Conservation (phyloP, 1,140 invertebrate genomes). For the Hylaeus volcanicus region DNA sequence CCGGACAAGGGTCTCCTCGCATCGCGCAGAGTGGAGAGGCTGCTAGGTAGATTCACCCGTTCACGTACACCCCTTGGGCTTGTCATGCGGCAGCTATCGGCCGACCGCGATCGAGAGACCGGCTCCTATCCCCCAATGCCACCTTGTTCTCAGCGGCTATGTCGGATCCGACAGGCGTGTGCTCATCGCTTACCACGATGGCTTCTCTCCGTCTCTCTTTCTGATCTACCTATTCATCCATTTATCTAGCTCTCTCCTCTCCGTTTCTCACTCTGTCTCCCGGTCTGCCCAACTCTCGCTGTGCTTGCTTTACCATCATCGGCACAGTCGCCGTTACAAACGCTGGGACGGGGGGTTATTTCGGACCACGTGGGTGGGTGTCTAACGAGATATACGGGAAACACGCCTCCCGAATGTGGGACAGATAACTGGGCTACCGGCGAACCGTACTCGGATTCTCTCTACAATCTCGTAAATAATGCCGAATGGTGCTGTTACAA, state of each 20-base stretch:
- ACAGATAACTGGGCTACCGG: constrained; percentile 47
- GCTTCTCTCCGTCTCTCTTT: constrained; percentile 41
- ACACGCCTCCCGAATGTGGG: constrained; percentile 57
- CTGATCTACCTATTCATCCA: constrained; percentile 30
- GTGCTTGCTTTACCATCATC: constrained; percentile 9
- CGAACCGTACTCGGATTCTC: constrained; percentile 32
- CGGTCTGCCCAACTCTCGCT: background rate
- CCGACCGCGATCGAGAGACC: constrained; percentile 65
- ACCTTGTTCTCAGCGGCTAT: constrained; percentile 66
- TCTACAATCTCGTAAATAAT: constrained; percentile 39
- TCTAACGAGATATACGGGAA: constrained; percentile 61
- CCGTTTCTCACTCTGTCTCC: background rate
- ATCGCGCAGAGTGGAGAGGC: constrained; percentile 48
- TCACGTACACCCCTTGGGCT: constrained; percentile 68
- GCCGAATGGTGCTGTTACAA: constrained; percentile 49
- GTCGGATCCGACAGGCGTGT: constrained; percentile 65
- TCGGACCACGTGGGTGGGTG: constrained; percentile 62
- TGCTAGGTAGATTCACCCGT: constrained; percentile 66
- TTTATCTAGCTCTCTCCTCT: constrained; percentile 7
- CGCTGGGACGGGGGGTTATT: constrained; percentile 54
- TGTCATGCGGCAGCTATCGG: constrained; percentile 68
- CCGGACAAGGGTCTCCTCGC: constrained; percentile 60
- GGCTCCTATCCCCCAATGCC: constrained; percentile 66
- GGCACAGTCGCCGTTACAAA: background rate
- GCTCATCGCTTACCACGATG: constrained; percentile 64